Conservation (phyloP, 2,888 invertebrate genomes). For the Clostera curtula region DNA sequence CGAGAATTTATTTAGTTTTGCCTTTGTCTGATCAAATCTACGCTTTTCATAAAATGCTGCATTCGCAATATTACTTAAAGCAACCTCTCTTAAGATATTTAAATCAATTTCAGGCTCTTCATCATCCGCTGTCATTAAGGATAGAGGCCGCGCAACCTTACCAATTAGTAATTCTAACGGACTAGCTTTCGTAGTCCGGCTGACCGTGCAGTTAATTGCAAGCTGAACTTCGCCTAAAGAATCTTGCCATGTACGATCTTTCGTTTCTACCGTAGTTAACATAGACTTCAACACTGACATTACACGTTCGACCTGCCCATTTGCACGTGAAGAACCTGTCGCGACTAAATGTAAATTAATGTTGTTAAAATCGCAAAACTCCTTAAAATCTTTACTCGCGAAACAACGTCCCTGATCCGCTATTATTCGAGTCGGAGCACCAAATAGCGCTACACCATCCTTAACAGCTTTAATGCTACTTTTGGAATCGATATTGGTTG, state of each 20-base stretch:
- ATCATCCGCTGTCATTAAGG: background rate
- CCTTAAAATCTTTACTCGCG: conserved; percentile 12
- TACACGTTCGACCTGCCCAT: conserved; percentile 18
- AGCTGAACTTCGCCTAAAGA: conserved; percentile 3
- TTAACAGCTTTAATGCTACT: too few species aligned
- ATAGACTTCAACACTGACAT: conserved; percentile 10
- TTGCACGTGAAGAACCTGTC: conserved; percentile 15
- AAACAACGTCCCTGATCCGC: too few species aligned
- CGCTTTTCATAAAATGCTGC: background rate
- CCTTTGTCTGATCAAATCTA: conserved; percentile 2
- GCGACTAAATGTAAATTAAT: conserved; percentile 20
- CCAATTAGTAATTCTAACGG: conserved; percentile 5
- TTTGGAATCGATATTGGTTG: too few species aligned
- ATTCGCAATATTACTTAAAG: background rate
- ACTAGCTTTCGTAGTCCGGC: too few species aligned
- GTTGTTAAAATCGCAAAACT: conserved; percentile 9
- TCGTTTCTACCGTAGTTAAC: conserved; percentile 1
- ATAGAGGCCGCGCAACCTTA: conserved; percentile 3
- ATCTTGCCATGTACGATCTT: too few species aligned
- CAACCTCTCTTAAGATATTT: too few species aligned
- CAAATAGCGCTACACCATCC: too few species aligned
- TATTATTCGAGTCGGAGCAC: too few species aligned
- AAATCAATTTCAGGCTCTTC: background rate
- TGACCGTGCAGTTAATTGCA: conserved; percentile 3
- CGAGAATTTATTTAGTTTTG: background rate